A percentile compares a stretch with the other conserved stretches of the same genome.
These are phyloP conservation scores for Galaxea fascicularis DNA, from an alignment of 92 coral and sea anemone genomes.

Conservation along the genomic window DNA sequence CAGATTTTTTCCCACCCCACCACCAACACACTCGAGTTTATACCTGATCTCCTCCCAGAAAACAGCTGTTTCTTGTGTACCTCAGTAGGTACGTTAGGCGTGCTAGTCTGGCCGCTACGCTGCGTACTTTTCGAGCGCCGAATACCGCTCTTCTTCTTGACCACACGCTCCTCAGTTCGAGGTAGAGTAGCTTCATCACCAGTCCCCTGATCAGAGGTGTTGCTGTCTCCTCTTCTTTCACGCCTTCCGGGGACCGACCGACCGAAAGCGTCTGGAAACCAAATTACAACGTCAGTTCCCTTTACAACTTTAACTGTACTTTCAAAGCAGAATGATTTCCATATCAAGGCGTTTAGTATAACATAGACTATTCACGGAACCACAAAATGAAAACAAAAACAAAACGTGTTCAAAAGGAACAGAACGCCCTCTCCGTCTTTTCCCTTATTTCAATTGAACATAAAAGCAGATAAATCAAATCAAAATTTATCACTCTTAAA, in stretches of 20 bases:
- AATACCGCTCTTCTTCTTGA: constrained; percentile 28
- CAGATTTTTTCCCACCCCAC: not conserved
- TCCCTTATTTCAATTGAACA: no score
- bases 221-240: constrained; percentile 53
- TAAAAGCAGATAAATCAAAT: no score
- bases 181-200: constrained; percentile 88
- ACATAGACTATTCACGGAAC: no score
- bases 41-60: constrained; percentile 15
- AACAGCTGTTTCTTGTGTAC: constrained; percentile 38
- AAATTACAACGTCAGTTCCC: not conserved
- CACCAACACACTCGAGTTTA: not conserved
- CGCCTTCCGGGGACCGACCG: constrained; percentile 38
- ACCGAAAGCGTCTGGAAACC: constrained; percentile 29
- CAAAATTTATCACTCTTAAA: no score
- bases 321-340: not conserved
- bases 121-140: constrained; percentile 30
- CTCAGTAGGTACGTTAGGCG: constrained; percentile 52
- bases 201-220: constrained; percentile 89
- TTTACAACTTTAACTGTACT: not conserved
- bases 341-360: no score
- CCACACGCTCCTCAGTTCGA: constrained; percentile 57
- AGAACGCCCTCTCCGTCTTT: no score
- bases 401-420: no score
- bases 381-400: no score
- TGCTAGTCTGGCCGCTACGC: constrained; percentile 3